Base-by-base conservation (phyloP, 1,140 invertebrate species). In the Latrodectus geometricus region DNA sequence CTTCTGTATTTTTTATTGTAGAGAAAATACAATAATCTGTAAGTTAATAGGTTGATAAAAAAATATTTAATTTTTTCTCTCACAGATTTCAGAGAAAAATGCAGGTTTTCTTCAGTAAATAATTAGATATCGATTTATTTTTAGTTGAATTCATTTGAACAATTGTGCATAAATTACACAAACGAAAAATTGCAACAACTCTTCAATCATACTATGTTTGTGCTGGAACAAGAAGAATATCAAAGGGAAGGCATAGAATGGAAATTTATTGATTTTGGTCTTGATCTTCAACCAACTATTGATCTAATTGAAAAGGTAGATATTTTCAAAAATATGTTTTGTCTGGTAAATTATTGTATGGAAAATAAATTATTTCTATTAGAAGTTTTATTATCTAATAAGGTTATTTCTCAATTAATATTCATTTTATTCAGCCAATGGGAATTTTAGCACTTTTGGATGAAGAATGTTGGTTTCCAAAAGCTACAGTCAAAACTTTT, bases 191-290 rank as follows among this genome's bases (percentile, higher is more conserved):
- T 99, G 15, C 99, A 99, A 91, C 99, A 99, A 92, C 93, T 99
- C 11, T 99, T 99, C 93, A 99, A 99, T 92, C 98, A 99, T 92
- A 99, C 98, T 9, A 99, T 99, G 99, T 99, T 99, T 92, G 98
- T 99, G 87, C 91, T 99, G 77, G 99, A 99, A 91, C 99, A 99
- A 92, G 98, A 99, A 91, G 99, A 99, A 90, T 99, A 99, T 91
- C 98, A 99, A 91, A 93, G 97, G 20, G 99, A 99, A 92, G 98
- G 98, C 68, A 99, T 99, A 89, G 98, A 99, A 91, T 99, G 99
- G 99, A 99, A 99, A 90, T 99, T 99, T 90, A 99, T 99, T 89
- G 99, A 99, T 92, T 99, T 99, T 91, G 98, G 99, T 20, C 93
- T 99, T 4, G 99, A 99, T 93, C 92, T 99, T 17, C 99, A 99